A percentile compares a stretch with the other conserved stretches of the same genome.
Evolutionary conservation across 2,888 invertebrate species (phyloP).

Genomic region (Parasteatoda lunata): DNA sequence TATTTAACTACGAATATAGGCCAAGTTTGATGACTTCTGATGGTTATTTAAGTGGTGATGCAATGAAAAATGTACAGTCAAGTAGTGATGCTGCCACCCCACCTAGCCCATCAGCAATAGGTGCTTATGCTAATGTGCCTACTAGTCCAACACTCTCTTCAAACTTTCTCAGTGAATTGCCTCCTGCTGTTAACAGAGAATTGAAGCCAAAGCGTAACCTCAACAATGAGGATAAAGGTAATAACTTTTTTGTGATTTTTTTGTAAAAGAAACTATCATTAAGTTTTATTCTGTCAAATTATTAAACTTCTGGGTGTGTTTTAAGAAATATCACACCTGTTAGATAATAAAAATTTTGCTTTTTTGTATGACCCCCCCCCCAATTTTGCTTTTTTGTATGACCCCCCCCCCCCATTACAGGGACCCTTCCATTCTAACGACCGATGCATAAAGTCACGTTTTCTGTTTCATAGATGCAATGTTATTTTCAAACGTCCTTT

Average conservation of each 20-base stretch:
- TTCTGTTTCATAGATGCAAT: too few species aligned
- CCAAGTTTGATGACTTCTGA: constrained; percentile 66
- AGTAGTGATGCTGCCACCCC: constrained; percentile 69
- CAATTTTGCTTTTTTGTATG: too few species aligned
- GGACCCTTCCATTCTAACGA: too few species aligned
- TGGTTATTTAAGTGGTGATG: constrained; percentile 53
- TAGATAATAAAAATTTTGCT: too few species aligned
- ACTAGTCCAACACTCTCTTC: constrained; percentile 70
- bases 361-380: too few species aligned
- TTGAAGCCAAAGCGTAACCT: constrained; percentile 83
- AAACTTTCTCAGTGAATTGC: constrained; percentile 74
- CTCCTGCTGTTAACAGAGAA: constrained; percentile 87
- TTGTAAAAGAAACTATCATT: too few species aligned
- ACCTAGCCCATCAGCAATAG: constrained; percentile 78
- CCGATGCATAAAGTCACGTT: too few species aligned
- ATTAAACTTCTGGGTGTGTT: too few species aligned
- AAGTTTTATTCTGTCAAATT: too few species aligned
- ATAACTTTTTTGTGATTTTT: neutral
- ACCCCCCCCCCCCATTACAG: too few species aligned
- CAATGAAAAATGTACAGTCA: constrained; percentile 64
- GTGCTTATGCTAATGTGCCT: constrained; percentile 77
- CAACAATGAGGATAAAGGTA: constrained; percentile 66
- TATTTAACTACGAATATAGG: constrained; percentile 79
- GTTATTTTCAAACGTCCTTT: too few species aligned
- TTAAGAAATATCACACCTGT: too few species aligned